Conservation (phyloP, 2,113 vertebrate genomes). For the Thunnus thynnus region DNA sequence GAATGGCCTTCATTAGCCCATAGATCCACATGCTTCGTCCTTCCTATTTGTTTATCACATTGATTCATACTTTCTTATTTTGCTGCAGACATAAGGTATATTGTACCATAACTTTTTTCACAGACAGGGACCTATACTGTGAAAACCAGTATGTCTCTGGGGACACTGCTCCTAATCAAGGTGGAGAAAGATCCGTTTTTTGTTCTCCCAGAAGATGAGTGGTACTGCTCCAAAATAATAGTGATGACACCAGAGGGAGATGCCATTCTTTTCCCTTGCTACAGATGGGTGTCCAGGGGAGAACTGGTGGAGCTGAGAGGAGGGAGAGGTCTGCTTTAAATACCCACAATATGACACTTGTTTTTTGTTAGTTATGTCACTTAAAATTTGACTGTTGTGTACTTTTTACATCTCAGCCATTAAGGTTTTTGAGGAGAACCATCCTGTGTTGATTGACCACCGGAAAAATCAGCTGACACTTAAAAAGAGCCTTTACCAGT, state of each 20-base stretch:
- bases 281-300: conserved; percentile 79
- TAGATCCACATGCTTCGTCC: too few relatives aligned
- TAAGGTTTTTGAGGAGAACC: conserved; percentile 65
- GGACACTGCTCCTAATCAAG: conserved; percentile 73
- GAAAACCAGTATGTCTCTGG: conserved; percentile 59
- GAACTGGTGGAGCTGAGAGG: conserved; percentile 72
- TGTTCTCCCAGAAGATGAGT: conserved; percentile 70
- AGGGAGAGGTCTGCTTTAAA: conserved; percentile 70
- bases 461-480: conserved; percentile 54
- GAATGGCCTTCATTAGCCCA: too few relatives aligned
- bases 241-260: conserved; percentile 75
- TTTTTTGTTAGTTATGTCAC: not conserved
- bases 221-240: conserved; percentile 79
- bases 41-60: too few relatives aligned
- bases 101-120: too few relatives aligned
- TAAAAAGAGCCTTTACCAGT: conserved; percentile 67
- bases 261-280: conserved; percentile 75
- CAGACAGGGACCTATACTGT: conserved; percentile 70
- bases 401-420: conserved; percentile 43
- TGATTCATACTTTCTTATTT: too few relatives aligned
- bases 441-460: conserved; percentile 54
- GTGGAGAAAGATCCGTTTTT: conserved; percentile 74
- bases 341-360: not conserved
- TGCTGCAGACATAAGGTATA: too few relatives aligned
- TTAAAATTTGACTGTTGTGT: not conserved